These are phyloP conservation scores for Scaptomyza flava DNA, from an alignment of 2,888 invertebrate genomes.

Conservation along the genomic window DNA sequence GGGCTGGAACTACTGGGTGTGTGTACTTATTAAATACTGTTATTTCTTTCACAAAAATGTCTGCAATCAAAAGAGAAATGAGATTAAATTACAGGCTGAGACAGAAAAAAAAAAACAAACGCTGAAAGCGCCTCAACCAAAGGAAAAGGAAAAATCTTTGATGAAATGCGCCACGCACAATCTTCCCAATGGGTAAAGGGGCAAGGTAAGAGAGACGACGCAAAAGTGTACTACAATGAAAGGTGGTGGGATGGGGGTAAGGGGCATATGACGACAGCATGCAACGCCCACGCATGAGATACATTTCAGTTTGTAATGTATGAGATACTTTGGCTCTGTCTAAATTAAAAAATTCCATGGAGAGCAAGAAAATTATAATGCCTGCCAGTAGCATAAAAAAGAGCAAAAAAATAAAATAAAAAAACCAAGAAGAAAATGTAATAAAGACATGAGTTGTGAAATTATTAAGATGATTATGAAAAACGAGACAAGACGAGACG, in stretches of 20 bases:
- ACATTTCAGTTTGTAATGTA: conserved; percentile 60
- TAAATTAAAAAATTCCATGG: conserved; percentile 74
- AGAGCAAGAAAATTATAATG: conserved; percentile 68
- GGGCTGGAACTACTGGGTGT: not conserved
- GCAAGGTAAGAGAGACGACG: conserved; percentile 18
- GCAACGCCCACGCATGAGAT: conserved; percentile 66
- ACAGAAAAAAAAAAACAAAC: conserved; percentile 22
- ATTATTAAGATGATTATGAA: conserved; percentile 77
- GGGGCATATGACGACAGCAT: conserved; percentile 18
- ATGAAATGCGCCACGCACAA: conserved; percentile 62
- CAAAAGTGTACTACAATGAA: not conserved
- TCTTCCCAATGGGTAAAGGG: conserved; percentile 17
- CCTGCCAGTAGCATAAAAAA: conserved; percentile 25
- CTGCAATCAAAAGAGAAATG: conserved; percentile 42
- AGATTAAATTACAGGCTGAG: conserved; percentile 69
- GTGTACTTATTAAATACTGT: conserved; percentile 27
- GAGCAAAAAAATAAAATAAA: conserved; percentile 27
- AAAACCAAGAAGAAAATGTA: conserved; percentile 53
- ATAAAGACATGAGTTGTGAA: conserved; percentile 77
- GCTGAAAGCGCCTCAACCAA: conserved; percentile 36
- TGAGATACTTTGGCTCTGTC: conserved; percentile 68
- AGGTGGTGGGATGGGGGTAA: not conserved
- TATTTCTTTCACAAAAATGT: conserved; percentile 37
- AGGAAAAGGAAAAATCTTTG: conserved; percentile 68
- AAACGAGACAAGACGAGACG: conserved; percentile 35